Percentiles rank a stretch among this genome's conserved stretches.
These are phyloP conservation scores for Sebastes ruberrimus DNA, from an alignment of 2,797 vertebrate genomes.

Conservation along the genomic window DNA sequence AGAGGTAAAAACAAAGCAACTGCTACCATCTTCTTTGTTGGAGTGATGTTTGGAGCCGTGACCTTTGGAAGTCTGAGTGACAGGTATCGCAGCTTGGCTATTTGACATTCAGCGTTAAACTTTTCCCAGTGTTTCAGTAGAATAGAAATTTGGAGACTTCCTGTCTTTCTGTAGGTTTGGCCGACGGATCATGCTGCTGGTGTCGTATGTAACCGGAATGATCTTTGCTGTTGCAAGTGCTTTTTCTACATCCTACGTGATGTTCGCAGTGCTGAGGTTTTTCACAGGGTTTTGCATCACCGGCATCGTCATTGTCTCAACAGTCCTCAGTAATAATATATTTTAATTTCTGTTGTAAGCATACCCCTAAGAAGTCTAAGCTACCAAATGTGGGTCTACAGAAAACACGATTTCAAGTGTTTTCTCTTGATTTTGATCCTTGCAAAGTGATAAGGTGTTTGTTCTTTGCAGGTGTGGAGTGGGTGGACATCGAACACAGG, in stretches of 20 bases:
- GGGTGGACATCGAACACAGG: conserved; percentile 83
- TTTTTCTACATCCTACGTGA: conserved; percentile 77
- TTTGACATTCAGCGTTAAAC: not conserved
- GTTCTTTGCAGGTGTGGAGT: conserved; percentile 79
- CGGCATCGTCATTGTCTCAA: conserved; percentile 77
- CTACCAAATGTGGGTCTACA: not conserved
- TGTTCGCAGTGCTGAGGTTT: conserved; percentile 80
- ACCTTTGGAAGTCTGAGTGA: conserved; percentile 80
- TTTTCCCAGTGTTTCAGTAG: not conserved
- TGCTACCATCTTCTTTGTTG: conserved; percentile 80
- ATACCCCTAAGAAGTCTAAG: not conserved
- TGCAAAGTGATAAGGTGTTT: not conserved
- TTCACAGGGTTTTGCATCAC: conserved; percentile 80
- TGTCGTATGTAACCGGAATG: conserved; percentile 70
- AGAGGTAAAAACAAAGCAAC: conserved; percentile 77
- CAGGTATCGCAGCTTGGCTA: conserved; percentile 59
- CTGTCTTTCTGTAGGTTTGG: conserved; percentile 68
- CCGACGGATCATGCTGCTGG: conserved; percentile 75
- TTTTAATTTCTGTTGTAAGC: not conserved
- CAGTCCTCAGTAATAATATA: conserved; percentile 72
- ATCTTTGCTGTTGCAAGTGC: conserved; percentile 73
- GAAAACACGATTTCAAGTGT: not conserved
- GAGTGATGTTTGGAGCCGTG: conserved; percentile 83
- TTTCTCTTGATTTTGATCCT: not conserved
- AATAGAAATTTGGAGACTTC: not conserved